A percentile compares a stretch with the other conserved stretches of the same genome.
phyloP scores from a whole-genome alignment of 2,888 invertebrate species.

The Carterocephalus palaemon region DNA sequence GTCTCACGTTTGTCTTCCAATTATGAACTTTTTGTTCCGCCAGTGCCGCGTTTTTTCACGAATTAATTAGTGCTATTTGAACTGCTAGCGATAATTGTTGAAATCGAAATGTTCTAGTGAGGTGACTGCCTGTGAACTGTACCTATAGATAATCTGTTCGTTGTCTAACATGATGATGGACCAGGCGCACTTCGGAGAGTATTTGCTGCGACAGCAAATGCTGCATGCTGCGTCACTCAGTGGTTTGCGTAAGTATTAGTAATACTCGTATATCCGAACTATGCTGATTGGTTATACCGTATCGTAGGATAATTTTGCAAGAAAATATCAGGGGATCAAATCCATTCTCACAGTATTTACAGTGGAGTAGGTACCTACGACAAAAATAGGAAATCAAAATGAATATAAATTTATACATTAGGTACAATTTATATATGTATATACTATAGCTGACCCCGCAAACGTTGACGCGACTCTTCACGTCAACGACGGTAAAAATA shows the following conservation, averaged over 20 bases:
- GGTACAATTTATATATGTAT: too few relatives aligned
- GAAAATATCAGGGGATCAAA: too few relatives aligned
- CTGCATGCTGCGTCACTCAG: constrained; percentile 70
- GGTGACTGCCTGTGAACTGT: constrained; percentile 49
- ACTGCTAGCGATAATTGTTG: constrained; percentile 24
- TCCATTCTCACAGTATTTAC: too few relatives aligned
- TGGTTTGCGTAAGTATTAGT: constrained; percentile 67
- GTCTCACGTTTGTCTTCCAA: constrained; percentile 46
- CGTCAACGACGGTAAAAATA: too few relatives aligned
- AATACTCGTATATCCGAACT: too few relatives aligned
- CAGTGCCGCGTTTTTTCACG: constrained; percentile 39
- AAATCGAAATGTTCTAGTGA: constrained; percentile 63
- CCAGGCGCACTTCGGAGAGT: constrained; percentile 73
- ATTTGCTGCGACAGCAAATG: constrained; percentile 74
- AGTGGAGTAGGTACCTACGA: too few relatives aligned
- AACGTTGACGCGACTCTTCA: too few relatives aligned
- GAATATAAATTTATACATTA: too few relatives aligned
- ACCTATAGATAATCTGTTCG: constrained; percentile 38
- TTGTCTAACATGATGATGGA: constrained; percentile 69
- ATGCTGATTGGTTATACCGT: too few relatives aligned
- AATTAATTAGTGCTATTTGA: constrained; percentile 24
- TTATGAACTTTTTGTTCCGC: constrained; percentile 60
- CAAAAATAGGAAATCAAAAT: too few relatives aligned
- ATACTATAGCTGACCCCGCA: too few relatives aligned
- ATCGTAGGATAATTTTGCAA: too few relatives aligned